Conservation (phyloP, 2,797 vertebrate genomes). For the Sebastes jordani region DNA sequence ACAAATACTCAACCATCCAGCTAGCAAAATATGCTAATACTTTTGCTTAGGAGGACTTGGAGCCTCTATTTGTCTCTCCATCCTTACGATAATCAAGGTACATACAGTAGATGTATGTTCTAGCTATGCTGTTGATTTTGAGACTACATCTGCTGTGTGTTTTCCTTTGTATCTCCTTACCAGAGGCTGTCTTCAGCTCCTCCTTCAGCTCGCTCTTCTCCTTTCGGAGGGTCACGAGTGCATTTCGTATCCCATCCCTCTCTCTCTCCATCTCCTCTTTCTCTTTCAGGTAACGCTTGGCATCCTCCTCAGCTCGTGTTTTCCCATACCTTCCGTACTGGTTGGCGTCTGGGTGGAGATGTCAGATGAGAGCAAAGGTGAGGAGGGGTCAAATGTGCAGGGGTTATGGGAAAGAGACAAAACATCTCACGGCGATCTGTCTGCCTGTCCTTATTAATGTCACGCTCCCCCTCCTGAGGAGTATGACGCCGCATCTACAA, state of each 20-base stretch:
- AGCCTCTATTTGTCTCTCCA: background rate
- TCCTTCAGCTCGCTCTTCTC: slow-evolving; percentile 90
- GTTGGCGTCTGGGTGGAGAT: slow-evolving; percentile 84
- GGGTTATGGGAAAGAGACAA: slow-evolving; percentile 70
- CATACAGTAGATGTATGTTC: background rate
- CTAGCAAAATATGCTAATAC: background rate
- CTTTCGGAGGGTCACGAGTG: slow-evolving; percentile 85
- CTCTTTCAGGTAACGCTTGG: slow-evolving; percentile 88
- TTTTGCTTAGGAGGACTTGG: background rate
- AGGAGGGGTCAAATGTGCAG: slow-evolving; percentile 49
- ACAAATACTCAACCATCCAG: background rate
- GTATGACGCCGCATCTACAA: background rate
- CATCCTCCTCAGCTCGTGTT: slow-evolving; percentile 95
- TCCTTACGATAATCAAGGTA: background rate
- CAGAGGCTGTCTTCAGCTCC: slow-evolving; percentile 85
- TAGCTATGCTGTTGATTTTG: background rate
- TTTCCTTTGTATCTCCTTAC: slow-evolving; percentile 65
- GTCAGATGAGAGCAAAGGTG: slow-evolving; percentile 52
- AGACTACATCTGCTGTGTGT: background rate
- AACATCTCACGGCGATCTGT: background rate
- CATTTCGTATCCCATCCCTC: slow-evolving; percentile 87
- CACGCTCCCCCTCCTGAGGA: background rate
- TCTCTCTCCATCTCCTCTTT: slow-evolving; percentile 92
- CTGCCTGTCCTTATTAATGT: slow-evolving; percentile 3
- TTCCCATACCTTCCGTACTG: slow-evolving; percentile 94